Evolutionary conservation across 2,113 vertebrate species (phyloP), one percentile per base, ranked within the genome.

Genomic region (Pangasianodon hypophthalmus): DNA sequence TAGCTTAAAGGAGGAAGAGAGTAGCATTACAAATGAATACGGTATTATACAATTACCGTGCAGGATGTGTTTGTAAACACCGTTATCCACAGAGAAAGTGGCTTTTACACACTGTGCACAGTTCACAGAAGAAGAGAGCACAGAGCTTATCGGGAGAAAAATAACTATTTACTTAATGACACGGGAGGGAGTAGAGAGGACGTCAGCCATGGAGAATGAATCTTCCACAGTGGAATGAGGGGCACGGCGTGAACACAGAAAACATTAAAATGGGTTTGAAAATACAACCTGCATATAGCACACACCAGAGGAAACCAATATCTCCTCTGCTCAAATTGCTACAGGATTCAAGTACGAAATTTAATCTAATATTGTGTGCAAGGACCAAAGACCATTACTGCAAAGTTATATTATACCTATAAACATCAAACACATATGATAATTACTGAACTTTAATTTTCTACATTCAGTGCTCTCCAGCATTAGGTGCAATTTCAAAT

Each of bases 31-130:
- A 83, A 81, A 67, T 48, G 90, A 84, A 90, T 89, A 89, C 41
- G 81, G 87, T 92, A 89, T 86, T 87, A 86, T 84, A 83, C 79
- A 90, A 85, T 87, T 88, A 88, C 60, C n/a, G 26, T 26, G 60
- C 77, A 21, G 73, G 54, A 79, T 69, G 84, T 88, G 87, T 91
- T 90, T 87, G 75, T 90, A 90, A 92, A 88, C 87, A 88, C 50
- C 19, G 81, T 91, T 82, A 87, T 67, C 80, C 75, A 80, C 29
- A 37, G 50, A 58, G 87, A 87, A 88, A 86, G 64, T 46, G 64
- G 80, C 84, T 82, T 90, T 90, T 73, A 87, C 86, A 86, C 21
- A 77, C 60, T 77, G 9, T 60, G 82, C 64, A 85, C 56, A 82
- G 29, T 64, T n/a, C 64, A 77, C 54, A 10, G 69, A 37, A 88